phyloP scores from a whole-genome alignment of 2,113 vertebrate species.

The Cyrtonyx montezumae region DNA sequence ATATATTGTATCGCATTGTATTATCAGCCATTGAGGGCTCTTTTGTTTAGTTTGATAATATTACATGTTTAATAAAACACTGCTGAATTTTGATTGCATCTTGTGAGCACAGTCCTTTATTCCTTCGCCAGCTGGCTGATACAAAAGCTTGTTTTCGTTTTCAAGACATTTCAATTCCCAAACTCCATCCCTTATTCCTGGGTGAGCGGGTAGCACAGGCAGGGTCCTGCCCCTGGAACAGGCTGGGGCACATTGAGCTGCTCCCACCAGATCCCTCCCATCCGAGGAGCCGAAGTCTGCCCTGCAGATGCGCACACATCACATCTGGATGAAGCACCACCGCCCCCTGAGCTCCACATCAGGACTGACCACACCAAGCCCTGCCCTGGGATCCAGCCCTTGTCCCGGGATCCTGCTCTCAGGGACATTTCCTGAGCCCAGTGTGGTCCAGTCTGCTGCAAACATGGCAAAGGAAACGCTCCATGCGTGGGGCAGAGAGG shows the following conservation, averaged over 20 bases:
- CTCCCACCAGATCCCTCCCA: too few species aligned
- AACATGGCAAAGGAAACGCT: not conserved
- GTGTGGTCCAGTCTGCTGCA: not conserved
- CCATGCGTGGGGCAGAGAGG: not conserved
- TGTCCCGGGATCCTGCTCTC: not conserved
- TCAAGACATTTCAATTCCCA: slow-evolving; percentile 64
- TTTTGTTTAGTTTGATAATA: slow-evolving; percentile 75
- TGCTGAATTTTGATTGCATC: slow-evolving; percentile 76
- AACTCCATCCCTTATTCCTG: not conserved
- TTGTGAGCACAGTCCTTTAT: slow-evolving; percentile 71
- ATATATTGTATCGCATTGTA: slow-evolving; percentile 54
- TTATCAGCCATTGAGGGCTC: slow-evolving; percentile 72
- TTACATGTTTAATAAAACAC: slow-evolving; percentile 78
- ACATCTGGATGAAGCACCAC: not conserved
- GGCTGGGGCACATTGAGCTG: not conserved
- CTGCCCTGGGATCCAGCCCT: not conserved
- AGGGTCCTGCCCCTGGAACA: not conserved
- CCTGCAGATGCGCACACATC: too few species aligned
- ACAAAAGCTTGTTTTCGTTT: slow-evolving; percentile 76
- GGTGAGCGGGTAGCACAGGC: not conserved
- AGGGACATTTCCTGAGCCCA: not conserved
- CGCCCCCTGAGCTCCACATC: not conserved
- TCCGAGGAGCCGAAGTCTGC: not conserved
- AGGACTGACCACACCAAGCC: not conserved
- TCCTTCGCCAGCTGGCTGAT: slow-evolving; percentile 75